phyloP scores from a whole-genome alignment of 2,797 vertebrate genomes.

The Ctenopoma multispine region DNA sequence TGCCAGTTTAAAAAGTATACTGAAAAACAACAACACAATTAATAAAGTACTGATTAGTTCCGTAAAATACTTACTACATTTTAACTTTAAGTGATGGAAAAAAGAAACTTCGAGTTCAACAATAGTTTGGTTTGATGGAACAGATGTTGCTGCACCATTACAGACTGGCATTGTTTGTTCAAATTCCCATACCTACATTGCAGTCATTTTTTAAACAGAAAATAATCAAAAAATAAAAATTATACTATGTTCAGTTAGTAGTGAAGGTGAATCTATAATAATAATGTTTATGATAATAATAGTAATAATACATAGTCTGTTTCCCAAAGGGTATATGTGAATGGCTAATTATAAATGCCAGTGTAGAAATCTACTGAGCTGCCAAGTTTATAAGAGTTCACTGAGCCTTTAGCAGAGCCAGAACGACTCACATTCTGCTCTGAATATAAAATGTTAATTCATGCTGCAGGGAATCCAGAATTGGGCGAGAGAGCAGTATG shows the following conservation, averaged over 20 bases:
- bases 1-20: no score
- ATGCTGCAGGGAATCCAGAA: constrained; percentile 76
- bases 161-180: constrained; percentile 23
- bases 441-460: constrained; percentile 86
- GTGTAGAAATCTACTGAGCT: constrained; percentile 65
- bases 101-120: neutral
- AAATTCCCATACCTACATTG: neutral
- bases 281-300: constrained; percentile 52
- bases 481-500: constrained; percentile 72
- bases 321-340: constrained; percentile 60
- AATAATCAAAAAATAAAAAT: constrained; percentile 19
- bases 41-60: no score
- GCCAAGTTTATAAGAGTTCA: constrained; percentile 80
- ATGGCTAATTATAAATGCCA: constrained; percentile 77
- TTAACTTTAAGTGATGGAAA: constrained; percentile 11
- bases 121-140: constrained; percentile 21
- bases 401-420: constrained; percentile 76
- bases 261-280: constrained; percentile 29
- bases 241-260: neutral
- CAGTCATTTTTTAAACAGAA: neutral
- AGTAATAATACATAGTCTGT: constrained; percentile 45
- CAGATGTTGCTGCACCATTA: neutral
- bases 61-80: neutral
- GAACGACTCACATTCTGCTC: constrained; percentile 76
- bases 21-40: no score